A percentile compares a stretch with the other conserved stretches of the same genome.
phyloP scores from a whole-genome alignment of 2,888 invertebrate genomes.

The Agapetus fuscipes region DNA sequence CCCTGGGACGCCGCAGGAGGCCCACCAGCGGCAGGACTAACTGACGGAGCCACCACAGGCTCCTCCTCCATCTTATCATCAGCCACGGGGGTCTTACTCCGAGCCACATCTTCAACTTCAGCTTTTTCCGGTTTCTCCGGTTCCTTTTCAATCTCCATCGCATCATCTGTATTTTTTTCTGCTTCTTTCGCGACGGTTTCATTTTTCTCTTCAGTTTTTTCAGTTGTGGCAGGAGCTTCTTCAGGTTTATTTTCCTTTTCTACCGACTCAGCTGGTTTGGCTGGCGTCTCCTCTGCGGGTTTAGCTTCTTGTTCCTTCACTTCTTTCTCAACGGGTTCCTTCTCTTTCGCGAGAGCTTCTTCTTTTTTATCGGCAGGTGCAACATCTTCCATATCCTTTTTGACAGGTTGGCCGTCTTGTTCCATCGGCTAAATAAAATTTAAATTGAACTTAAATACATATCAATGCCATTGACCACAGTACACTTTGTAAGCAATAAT shows the following conservation, averaged over 20 bases:
- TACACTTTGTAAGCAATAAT: too few relatives aligned
- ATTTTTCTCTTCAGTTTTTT: background rate
- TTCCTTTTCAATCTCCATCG: background rate
- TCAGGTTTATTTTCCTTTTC: background rate
- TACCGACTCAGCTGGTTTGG: background rate
- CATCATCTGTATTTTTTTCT: conserved; percentile 2
- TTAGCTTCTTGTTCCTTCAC: too few relatives aligned
- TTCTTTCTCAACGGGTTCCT: background rate
- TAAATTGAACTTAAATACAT: too few relatives aligned
- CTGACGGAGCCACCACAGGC: conserved; percentile 19
- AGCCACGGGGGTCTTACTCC: conserved; percentile 1
- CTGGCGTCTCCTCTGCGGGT: background rate
- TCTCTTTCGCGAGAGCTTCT: background rate
- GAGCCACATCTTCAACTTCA: background rate
- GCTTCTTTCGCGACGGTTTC: conserved; percentile 1
- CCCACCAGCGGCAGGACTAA: conserved; percentile 18
- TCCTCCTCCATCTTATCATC: conserved; percentile 8
- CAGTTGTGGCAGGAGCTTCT: background rate
- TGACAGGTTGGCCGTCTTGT: conserved; percentile 19
- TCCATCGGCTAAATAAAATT: conserved; percentile 18
- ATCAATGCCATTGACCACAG: too few relatives aligned
- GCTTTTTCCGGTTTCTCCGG: conserved; percentile 3
- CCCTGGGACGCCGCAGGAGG: conserved; percentile 18
- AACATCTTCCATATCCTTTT: conserved; percentile 19
- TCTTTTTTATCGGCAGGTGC: conserved; percentile 6